Evolutionary conservation across 1,140 invertebrate genomes (phyloP), one percentile per base, ranked within the genome.

Genomic region (Drosophila pruinosa): DNA sequence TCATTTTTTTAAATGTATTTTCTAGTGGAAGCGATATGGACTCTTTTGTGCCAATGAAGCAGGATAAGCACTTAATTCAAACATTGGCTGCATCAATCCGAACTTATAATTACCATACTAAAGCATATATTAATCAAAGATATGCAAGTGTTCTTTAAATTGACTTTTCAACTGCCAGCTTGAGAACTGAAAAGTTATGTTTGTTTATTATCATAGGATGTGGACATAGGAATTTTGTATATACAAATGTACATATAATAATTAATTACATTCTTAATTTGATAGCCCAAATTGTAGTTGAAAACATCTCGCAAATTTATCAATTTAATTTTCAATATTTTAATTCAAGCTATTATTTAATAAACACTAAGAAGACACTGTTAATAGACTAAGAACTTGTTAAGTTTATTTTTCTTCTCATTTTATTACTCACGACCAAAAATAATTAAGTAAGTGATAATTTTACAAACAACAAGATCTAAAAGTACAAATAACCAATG

Each of bases 61-160:
- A 77, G 48, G 93, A 94, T 77, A 89, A 90, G 21, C 85, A 91
- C 26, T 92, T 94, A 53, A 92, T 93, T 14, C 91, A 91, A 61
- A 92, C 93, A 78, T 91, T 94, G 75, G 93, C 93, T 61, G 91
- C 92, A 39, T 93, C 92, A 41, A 93, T 93, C 50, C 92, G 92
- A 57, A 93, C 93, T 89, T 93, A 94, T 63, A 93, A 93, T 72
- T 93, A 93, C 89, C 93, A 94, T 90, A 93, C 92, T 75, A 94
- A 93, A 86, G 93, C 93, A 72, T 92, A 93, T 68, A 93, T 93
- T 80, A 93, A 93, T 86, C 93, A 93, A 91, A 94, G 93, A 92
- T 94, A 93, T 92, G 79, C 89, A 4, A 89, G 56, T 74, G 89
- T 91, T 64, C 89, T 91, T 56, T 91, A 91, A 89, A 56, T 10